Conservation (phyloP, 2,797 vertebrate species). For the Enteromius viviparus region DNA sequence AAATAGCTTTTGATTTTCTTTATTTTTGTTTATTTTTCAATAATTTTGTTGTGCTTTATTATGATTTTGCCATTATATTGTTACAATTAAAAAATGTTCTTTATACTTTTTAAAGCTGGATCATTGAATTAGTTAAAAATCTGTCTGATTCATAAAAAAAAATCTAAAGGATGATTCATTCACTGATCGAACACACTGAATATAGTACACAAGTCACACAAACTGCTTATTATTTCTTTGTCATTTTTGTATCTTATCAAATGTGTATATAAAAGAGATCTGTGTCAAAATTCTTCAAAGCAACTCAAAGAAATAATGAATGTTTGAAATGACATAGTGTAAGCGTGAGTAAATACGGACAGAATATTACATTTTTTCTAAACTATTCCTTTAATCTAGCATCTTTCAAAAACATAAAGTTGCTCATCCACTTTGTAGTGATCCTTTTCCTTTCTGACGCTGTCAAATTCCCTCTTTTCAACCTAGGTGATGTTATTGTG, state of each 20-base stretch:
- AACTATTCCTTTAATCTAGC: not conserved
- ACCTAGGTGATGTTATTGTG: constrained; percentile 93
- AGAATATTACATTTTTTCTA: not conserved
- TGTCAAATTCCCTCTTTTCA: not conserved
- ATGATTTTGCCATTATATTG: not conserved
- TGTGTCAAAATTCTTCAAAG: not conserved
- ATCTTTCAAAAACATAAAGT: not conserved
- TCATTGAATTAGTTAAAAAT: not conserved
- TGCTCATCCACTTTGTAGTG: constrained; percentile 3
- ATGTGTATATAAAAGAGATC: not conserved
- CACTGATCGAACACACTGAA: not conserved
- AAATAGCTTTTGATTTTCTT: not conserved
- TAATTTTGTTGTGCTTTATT: not conserved
- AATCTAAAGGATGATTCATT: not conserved
- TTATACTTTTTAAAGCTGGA: not conserved
- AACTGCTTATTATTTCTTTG: not conserved
- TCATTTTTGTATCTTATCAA: not conserved
- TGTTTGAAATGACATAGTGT: not conserved
- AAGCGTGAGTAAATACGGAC: not conserved
- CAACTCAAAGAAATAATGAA: not conserved
- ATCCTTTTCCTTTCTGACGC: not conserved
- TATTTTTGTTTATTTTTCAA: not conserved
- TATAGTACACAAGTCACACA: not conserved
- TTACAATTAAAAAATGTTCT: not conserved
- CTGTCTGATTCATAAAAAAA: not conserved